A percentile compares a stretch with the other conserved stretches of the same genome.
These are phyloP conservation scores for Trochalopteron elliotii DNA, from an alignment of 2,113 vertebrate species.

Conservation along the genomic window DNA sequence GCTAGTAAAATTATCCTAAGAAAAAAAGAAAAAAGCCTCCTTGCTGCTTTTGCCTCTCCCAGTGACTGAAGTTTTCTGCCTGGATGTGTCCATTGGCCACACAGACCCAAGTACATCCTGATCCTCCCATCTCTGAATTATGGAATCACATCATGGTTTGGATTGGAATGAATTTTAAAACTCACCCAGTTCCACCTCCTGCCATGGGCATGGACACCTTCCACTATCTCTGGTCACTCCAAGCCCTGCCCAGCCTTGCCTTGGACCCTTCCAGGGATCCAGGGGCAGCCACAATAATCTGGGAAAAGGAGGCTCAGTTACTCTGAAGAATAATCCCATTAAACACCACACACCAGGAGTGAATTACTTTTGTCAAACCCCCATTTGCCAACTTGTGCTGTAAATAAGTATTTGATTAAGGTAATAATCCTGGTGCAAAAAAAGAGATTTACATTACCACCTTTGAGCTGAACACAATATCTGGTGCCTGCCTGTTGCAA, in stretches of 20 bases:
- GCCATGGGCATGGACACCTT: background rate
- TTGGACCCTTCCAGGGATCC: background rate
- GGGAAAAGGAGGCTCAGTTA: background rate
- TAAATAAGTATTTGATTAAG: background rate
- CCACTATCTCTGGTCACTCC: background rate
- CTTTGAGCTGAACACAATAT: background rate
- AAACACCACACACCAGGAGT: background rate
- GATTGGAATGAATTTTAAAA: background rate
- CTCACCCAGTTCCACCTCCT: background rate
- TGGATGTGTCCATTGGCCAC: background rate
- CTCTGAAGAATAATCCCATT: background rate
- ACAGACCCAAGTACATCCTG: background rate
- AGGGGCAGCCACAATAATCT: background rate
- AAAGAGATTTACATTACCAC: background rate
- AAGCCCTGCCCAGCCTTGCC: background rate
- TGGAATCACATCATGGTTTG: background rate
- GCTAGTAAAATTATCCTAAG: background rate
- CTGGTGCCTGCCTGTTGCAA: background rate
- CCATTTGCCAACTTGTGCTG: background rate
- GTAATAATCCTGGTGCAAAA: background rate
- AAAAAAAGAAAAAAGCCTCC: background rate
- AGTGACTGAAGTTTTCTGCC: background rate
- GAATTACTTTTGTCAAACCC: background rate
- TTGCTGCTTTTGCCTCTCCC: background rate
- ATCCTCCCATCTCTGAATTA: background rate